Base-by-base conservation (phyloP, 2,888 invertebrate genomes). In the Tridacna crocea region DNA sequence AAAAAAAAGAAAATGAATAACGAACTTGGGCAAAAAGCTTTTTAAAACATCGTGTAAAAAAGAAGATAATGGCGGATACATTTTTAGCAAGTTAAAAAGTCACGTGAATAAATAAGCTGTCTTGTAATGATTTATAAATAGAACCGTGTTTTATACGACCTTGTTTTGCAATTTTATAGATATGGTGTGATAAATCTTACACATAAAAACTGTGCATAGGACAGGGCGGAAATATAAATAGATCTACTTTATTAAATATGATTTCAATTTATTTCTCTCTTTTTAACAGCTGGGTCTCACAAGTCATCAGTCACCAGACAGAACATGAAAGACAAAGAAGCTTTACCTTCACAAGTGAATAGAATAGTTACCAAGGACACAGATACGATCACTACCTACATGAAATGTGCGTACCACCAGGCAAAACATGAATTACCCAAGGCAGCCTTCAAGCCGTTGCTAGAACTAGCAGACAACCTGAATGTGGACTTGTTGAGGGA, bases 401-500 rank as follows among this genome's bases (percentile, higher is more conserved):
- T 51, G 51, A 51, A 51, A 51, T 22, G 51, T 51, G 51, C 24
- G 22, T 75, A 75, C 48, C 60, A 75, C 27, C 46, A 68, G 12
- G 63, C 74, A 11, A 77, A 74, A 55, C 36, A 73, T 3, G 77
- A 81, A 46, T 2, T 77, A 19, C 77, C 81, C 1, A 81, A 81
- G 46, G 77, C 72, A 58, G 70, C 77, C 27, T 65, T 81, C 15
- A 13, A 0, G 55, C 66, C 73, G 19, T n/a, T 73, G 15, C 47
- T 81, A n/a, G 74, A 77, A 17, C 65, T 58, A 6, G 63, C 72
- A 19, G 51, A 58, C 19, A 61, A 13, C n/a, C 0, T 77, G 19
- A 72, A 60, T 22, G 73, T 27, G 22, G 36, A 73, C 15, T 63
- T 22, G 26, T 27, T 46, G n/a, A 24, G 48, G 22, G 65, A 63